A percentile compares a stretch with the other conserved stretches of the same genome.
These are phyloP conservation scores for Fringilla coelebs DNA, from an alignment of 2,797 vertebrate species.

Conservation along the genomic window DNA sequence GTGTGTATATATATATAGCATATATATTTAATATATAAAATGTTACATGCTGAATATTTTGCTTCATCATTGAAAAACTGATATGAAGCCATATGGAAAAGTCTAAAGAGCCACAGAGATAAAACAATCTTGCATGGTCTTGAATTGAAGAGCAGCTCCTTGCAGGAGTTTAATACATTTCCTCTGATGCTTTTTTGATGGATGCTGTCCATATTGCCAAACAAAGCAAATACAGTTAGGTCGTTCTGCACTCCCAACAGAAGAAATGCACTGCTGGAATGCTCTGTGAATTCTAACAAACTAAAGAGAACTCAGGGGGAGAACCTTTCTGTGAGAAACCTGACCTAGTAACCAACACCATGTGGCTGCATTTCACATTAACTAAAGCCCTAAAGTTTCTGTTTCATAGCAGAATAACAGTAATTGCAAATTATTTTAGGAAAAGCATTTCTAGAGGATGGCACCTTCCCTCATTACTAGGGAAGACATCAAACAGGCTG, in stretches of 20 bases:
- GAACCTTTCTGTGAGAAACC: background rate
- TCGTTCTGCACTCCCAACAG: rapidly evolving
- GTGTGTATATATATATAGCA: background rate
- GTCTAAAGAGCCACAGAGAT: background rate
- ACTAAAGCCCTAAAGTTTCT: background rate
- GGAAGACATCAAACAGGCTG: background rate
- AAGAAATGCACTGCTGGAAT: background rate
- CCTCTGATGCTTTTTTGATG: background rate
- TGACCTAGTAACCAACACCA: background rate
- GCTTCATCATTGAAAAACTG: background rate
- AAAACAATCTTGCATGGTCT: background rate
- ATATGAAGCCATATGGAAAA: background rate
- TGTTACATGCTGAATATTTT: background rate
- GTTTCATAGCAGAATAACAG: background rate
- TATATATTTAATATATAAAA: background rate
- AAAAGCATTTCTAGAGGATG: background rate
- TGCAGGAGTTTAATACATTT: background rate
- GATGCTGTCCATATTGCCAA: background rate
- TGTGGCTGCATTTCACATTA: background rate
- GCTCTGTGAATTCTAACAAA: background rate
- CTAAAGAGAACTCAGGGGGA: background rate
- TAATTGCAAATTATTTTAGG: background rate
- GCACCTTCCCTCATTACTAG: background rate
- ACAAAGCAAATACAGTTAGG: background rate
- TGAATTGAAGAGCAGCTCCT: background rate